These are phyloP conservation scores for Gasteruption jaculator DNA, from an alignment of 2,888 invertebrate species.

Conservation along the genomic window DNA sequence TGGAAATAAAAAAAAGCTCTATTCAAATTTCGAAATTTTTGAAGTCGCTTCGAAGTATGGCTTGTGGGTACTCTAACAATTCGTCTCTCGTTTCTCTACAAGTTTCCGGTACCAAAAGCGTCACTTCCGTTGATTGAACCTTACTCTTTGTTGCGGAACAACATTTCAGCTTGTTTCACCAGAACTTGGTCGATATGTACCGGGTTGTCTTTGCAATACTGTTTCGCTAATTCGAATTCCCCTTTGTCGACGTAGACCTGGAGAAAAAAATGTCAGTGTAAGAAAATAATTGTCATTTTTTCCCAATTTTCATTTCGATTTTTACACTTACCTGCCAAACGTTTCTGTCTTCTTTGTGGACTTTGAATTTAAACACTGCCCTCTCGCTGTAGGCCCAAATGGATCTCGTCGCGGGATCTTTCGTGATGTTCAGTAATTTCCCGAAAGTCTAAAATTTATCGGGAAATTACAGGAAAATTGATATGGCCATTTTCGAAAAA, in stretches of 20 bases:
- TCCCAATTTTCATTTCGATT: too few species aligned
- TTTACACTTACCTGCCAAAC: slow-evolving; percentile 64
- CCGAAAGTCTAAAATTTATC: slow-evolving; percentile 64
- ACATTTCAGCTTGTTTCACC: slow-evolving; percentile 81
- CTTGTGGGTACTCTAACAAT: too few species aligned
- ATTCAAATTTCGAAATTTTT: too few species aligned
- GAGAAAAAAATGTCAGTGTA: too few species aligned
- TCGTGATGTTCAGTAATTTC: slow-evolving; percentile 72
- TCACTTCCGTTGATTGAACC: slow-evolving; percentile 31
- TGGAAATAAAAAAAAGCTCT: neutral
- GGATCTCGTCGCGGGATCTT: slow-evolving; percentile 71
- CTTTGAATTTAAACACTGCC: slow-evolving; percentile 80
- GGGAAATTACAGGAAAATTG: slow-evolving; percentile 17
- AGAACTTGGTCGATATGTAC: slow-evolving; percentile 79
- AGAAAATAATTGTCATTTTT: too few species aligned
- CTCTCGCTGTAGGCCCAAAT: slow-evolving; percentile 87
- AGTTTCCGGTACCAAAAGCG: slow-evolving; percentile 7
- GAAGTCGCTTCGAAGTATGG: too few species aligned
- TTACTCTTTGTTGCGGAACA: slow-evolving; percentile 71
- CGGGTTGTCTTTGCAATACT: slow-evolving; percentile 77
- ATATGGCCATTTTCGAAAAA: slow-evolving; percentile 7
- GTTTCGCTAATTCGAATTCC: slow-evolving; percentile 82
- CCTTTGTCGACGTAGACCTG: slow-evolving; percentile 78
- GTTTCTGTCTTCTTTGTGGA: slow-evolving; percentile 78
- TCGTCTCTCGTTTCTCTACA: too few species aligned